Conservation (phyloP, 2,888 invertebrate species). For the Noctua janthe region DNA sequence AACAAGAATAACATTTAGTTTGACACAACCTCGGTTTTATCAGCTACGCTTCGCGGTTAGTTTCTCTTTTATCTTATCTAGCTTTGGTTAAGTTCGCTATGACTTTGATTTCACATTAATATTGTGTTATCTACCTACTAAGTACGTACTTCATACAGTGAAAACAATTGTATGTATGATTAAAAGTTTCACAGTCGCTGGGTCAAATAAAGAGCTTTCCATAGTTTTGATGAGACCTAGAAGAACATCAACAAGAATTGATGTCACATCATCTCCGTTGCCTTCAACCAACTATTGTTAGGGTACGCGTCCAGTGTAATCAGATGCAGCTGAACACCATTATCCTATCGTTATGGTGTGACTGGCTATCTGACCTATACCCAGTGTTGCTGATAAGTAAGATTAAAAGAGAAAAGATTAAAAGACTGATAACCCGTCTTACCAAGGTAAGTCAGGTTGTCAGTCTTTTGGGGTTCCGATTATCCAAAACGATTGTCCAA, state of each 20-base stretch:
- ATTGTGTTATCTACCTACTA: constrained; percentile 12
- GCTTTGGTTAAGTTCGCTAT: constrained; percentile 40
- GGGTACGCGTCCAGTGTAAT: neutral
- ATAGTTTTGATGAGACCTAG: neutral
- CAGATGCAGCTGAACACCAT: neutral
- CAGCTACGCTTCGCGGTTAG: constrained; percentile 19
- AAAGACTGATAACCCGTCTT: no score
- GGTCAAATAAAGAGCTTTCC: neutral
- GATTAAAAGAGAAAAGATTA: no score
- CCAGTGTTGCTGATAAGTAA: neutral
- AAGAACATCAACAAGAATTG: neutral
- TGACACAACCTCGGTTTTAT: constrained; percentile 26
- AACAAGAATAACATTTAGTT: constrained; percentile 40
- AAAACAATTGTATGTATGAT: neutral
- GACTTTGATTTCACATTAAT: constrained; percentile 34
- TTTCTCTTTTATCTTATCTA: constrained; percentile 47
- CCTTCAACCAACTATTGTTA: neutral
- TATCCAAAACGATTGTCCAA: neutral
- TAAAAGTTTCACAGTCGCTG: neutral
- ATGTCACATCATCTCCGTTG: neutral
- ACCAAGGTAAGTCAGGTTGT: neutral
- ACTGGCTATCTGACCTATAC: neutral
- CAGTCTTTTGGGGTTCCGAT: neutral
- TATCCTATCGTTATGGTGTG: neutral
- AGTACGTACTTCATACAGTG: neutral